Conservation (phyloP, 2,113 vertebrate species). For the Hippocampus abdominalis region DNA sequence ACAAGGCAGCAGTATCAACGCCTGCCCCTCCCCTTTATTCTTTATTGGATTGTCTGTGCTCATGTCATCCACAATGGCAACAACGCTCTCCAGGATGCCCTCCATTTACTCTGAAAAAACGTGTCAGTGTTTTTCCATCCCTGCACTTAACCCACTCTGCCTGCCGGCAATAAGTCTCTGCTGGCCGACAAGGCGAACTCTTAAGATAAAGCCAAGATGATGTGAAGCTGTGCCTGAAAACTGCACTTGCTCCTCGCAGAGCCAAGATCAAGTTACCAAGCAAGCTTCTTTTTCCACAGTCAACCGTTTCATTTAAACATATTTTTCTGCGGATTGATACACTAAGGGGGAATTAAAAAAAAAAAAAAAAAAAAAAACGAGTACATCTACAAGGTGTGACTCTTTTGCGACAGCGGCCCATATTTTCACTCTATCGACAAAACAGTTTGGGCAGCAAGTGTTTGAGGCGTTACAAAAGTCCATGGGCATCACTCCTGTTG, state of each 20-base stretch:
- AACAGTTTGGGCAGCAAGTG: slow-evolving; percentile 21
- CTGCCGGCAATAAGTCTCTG: slow-evolving; percentile 33
- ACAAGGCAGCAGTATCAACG: not conserved
- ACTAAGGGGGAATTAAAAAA: slow-evolving; percentile 1
- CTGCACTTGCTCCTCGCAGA: slow-evolving; percentile 44
- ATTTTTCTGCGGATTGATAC: slow-evolving; percentile 2
- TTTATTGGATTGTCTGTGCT: slow-evolving; percentile 31
- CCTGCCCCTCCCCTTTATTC: not conserved
- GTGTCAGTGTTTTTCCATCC: slow-evolving; percentile 59
- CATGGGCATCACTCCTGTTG: slow-evolving; percentile 36
- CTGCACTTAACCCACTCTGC: slow-evolving; percentile 20
- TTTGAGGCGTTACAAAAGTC: slow-evolving; percentile 33
- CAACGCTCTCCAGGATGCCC: slow-evolving; percentile 39
- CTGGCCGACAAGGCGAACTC: slow-evolving; percentile 29
- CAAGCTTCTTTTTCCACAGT: slow-evolving; percentile 19
- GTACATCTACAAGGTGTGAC: slow-evolving; percentile 24
- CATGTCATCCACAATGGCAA: slow-evolving; percentile 33
- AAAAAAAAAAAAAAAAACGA: too few species aligned
- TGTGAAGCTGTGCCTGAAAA: slow-evolving; percentile 28
- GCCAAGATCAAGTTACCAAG: slow-evolving; percentile 24
- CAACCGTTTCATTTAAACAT: slow-evolving; percentile 39
- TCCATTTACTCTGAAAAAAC: slow-evolving; percentile 37
- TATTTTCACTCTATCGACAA: slow-evolving; percentile 42
- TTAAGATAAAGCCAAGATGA: slow-evolving; percentile 41
- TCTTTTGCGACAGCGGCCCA: slow-evolving; percentile 30